Evolutionary conservation across 1,140 invertebrate species (phyloP).

Genomic region (Eupeodes corollae): DNA sequence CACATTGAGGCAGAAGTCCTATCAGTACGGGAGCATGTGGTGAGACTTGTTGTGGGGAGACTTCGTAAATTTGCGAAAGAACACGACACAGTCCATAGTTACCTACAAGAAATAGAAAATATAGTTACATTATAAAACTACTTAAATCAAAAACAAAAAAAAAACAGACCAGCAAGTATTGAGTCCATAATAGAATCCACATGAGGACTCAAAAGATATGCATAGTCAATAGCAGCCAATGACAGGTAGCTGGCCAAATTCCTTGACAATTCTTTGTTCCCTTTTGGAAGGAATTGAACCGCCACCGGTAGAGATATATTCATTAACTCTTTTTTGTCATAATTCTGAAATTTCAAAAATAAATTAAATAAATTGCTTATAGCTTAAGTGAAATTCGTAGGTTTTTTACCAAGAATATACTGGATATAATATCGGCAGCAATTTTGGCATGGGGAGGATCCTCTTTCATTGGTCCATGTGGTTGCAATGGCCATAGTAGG

Average conservation of each 20-base stretch:
- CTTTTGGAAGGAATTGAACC: slow-evolving; percentile 81
- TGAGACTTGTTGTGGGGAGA: slow-evolving; percentile 71
- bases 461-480: slow-evolving; percentile 57
- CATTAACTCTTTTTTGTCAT: slow-evolving; percentile 81
- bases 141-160: slow-evolving; percentile 1
- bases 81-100: slow-evolving; percentile 78
- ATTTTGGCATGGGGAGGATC: slow-evolving; percentile 94
- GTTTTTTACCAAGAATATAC: slow-evolving; percentile 76
- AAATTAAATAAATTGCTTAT: neutral
- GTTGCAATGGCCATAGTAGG: slow-evolving; percentile 75
- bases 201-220: slow-evolving; percentile 70
- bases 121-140: neutral
- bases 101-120: slow-evolving; percentile 29
- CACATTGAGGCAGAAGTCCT: slow-evolving; percentile 66
- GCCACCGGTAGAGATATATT: slow-evolving; percentile 76
- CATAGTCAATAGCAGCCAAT: slow-evolving; percentile 83
- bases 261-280: slow-evolving; percentile 75
- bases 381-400: neutral
- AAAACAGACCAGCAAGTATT: slow-evolving; percentile 61
- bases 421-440: slow-evolving; percentile 84
- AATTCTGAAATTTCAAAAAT: slow-evolving; percentile 44
- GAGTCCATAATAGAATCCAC: slow-evolving; percentile 82
- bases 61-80: slow-evolving; percentile 76
- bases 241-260: slow-evolving; percentile 87
- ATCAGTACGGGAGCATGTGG: slow-evolving; percentile 74